A percentile compares a stretch with the other conserved stretches of the same genome.
phyloP scores from a whole-genome alignment of 35 echinoderm and acorn worm species.

The Ophiothrix spiculata region DNA sequence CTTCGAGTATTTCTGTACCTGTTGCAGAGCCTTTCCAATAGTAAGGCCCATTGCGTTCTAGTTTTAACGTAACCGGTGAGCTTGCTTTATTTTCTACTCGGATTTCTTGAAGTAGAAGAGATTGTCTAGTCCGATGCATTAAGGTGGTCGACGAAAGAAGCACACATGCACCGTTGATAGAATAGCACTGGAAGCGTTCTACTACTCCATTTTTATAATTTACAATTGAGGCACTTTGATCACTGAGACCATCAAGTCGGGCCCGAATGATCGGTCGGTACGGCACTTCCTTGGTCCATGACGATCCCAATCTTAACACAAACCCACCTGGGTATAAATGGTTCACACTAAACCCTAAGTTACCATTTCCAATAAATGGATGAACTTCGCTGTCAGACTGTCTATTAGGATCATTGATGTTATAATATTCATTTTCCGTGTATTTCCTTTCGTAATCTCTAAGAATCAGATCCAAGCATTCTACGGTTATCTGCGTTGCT shows the following conservation, averaged over 20 bases:
- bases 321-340: constrained; percentile 48
- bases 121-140: constrained; percentile 58
- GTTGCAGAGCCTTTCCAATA: constrained; percentile 88
- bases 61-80: constrained; percentile 51
- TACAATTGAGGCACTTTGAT: constrained; percentile 71
- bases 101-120: constrained; percentile 68
- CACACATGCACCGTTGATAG: constrained; percentile 68
- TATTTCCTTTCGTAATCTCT: constrained; percentile 42
- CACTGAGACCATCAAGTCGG: constrained; percentile 43
- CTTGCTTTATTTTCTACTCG: constrained; percentile 77
- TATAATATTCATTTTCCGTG: constrained; percentile 34
- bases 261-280: constrained; percentile 70
- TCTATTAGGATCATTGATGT: constrained; percentile 45
- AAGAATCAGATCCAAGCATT: constrained; percentile 67
- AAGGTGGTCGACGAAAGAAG: constrained; percentile 68
- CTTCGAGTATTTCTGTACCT: constrained; percentile 59
- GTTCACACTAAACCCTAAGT: constrained; percentile 71
- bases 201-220: constrained; percentile 74
- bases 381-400: background rate
- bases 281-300: constrained; percentile 53
- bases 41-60: constrained; percentile 54
- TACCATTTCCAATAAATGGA: constrained; percentile 77
- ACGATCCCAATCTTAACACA: constrained; percentile 41
- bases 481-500: constrained; percentile 63
- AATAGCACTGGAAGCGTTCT: constrained; percentile 83